phyloP scores from a whole-genome alignment of 2,888 invertebrate species.

The Mycogona germanica region DNA sequence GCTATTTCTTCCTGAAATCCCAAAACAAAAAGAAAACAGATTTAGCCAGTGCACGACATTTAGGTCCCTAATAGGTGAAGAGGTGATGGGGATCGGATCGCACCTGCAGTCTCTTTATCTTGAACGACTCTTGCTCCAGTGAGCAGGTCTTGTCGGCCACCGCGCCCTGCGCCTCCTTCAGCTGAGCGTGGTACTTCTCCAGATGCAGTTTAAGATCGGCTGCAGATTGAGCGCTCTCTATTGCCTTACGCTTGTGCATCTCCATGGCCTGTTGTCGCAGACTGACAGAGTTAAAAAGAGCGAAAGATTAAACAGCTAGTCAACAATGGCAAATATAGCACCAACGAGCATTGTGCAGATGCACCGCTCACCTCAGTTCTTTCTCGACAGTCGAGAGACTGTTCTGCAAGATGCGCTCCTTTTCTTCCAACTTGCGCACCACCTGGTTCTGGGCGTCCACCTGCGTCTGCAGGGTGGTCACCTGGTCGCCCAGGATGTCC shows the following conservation, averaged over 20 bases:
- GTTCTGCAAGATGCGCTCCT: slow-evolving; percentile 83
- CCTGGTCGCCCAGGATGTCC: slow-evolving; percentile 79
- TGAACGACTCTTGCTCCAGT: slow-evolving; percentile 90
- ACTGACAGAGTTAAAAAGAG: slow-evolving; percentile 34
- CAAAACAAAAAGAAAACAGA: slow-evolving; percentile 3
- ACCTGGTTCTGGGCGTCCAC: slow-evolving; percentile 92
- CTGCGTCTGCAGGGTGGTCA: slow-evolving; percentile 65
- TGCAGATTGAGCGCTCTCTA: slow-evolving; percentile 93
- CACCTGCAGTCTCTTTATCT: slow-evolving; percentile 70
- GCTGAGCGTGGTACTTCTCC: slow-evolving; percentile 95
- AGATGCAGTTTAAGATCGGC: slow-evolving; percentile 93
- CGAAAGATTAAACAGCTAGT: not conserved
- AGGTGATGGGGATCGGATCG: slow-evolving; percentile 3
- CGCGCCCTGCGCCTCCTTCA: slow-evolving; percentile 93
- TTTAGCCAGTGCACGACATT: slow-evolving; percentile 1
- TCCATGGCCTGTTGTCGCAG: slow-evolving; percentile 93
- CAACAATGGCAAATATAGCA: not conserved
- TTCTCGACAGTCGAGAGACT: slow-evolving; percentile 88
- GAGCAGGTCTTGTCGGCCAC: slow-evolving; percentile 95
- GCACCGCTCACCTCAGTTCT: slow-evolving; percentile 45
- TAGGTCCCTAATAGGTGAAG: no score
- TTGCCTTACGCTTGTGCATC: slow-evolving; percentile 94
- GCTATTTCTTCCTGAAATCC: slow-evolving; percentile 72
- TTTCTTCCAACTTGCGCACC: slow-evolving; percentile 87
- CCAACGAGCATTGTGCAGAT: not conserved